Conservation (phyloP, 1,140 invertebrate species). For the Orius insidiosus region DNA sequence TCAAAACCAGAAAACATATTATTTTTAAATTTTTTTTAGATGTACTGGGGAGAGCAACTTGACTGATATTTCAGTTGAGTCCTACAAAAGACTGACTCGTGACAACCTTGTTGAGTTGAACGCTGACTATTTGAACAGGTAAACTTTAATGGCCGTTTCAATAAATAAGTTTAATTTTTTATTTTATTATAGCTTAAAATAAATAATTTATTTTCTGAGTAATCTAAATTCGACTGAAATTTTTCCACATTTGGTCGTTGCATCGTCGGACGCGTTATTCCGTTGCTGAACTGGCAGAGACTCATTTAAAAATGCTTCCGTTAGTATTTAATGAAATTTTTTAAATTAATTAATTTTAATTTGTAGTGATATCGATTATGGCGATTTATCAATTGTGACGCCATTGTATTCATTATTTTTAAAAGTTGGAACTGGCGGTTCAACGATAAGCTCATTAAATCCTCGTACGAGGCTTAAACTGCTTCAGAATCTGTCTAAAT, state of each 20-base stretch:
- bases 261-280: constrained; percentile 73
- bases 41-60: neutral
- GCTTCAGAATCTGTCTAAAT: constrained; percentile 63
- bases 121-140: constrained; percentile 59
- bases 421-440: constrained; percentile 34
- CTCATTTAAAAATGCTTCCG: constrained; percentile 23
- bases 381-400: constrained; percentile 41
- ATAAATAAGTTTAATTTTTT: neutral
- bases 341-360: too few species aligned
- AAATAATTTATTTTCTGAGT: constrained; percentile 61
- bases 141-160: neutral
- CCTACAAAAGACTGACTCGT: constrained; percentile 1
- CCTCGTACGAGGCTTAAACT: constrained; percentile 66
- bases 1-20: too few species aligned
- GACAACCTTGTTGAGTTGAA: constrained; percentile 48
- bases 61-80: neutral
- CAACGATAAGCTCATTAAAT: constrained; percentile 43
- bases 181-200: constrained; percentile 42
- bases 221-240: constrained; percentile 28
- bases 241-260: constrained; percentile 60
- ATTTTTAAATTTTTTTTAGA: too few species aligned
- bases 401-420: constrained; percentile 63
- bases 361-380: constrained; percentile 66
- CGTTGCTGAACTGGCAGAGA: constrained; percentile 60
- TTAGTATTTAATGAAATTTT: too few species aligned